Evolutionary conservation across 2,113 vertebrate species (phyloP), one percentile per base, ranked within the genome.

Genomic region (Colistium nudipinnis): DNA sequence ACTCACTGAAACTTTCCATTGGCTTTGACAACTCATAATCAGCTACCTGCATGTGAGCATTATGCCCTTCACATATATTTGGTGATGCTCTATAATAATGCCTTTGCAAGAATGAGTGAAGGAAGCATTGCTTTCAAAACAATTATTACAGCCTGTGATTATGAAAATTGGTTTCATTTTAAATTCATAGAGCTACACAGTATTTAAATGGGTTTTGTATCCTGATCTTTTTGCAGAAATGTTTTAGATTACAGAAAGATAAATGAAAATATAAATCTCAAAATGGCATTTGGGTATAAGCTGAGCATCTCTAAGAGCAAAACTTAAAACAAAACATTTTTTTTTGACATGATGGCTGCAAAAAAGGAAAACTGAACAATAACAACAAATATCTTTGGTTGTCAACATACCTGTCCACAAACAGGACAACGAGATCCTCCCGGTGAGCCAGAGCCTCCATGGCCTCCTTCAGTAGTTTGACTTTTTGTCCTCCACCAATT

Each of bases 401-500:
- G 3, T 43, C 31, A 27, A 54, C 93, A 70, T 92, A 99, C 98
- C 97, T 96, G 78, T 99, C 96, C 82, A 96, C 95, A 62, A 93
- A 94, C 35, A 99, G 89, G 17, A 99, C 74, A 55, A 99, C 69
- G 45, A 98, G 88, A 78, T 98, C 95, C n/a, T 96, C 94, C 56
- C 94, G 94, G 66, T 87, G 87, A 65, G 94, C 92, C 22, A 95
- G 82, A 8, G 62, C 83, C 67, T 89, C 86, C 93, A 98, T 91
- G 78, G 89, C 92, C 84, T 96, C 94, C 77, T 97, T 99, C 90
- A 99, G 90, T 73, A 99, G 90, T 56, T 95, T 93, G 65, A 99
- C 95, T 85, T 98, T 99, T 78, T 99, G 98, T 20, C 98, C 98
- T 51, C 98, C 97, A 0, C 98, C 97, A 47, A 99, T 97, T 7